A percentile compares a stretch with the other conserved stretches of the same genome.
phyloP scores from a whole-genome alignment of 2,113 vertebrate species.

The Thinocorus orbignyianus region DNA sequence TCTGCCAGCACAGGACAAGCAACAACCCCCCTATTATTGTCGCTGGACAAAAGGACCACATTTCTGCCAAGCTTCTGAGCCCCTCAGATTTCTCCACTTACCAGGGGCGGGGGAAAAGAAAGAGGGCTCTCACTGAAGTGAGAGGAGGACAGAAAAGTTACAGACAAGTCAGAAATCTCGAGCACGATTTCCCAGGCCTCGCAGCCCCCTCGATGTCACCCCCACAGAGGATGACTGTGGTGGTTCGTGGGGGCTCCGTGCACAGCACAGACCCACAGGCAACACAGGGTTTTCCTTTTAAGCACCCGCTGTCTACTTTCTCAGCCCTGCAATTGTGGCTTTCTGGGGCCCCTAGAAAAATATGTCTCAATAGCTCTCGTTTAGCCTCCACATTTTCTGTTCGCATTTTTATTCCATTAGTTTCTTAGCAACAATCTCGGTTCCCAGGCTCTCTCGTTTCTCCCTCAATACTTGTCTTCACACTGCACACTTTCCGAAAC shows the following conservation, averaged over 20 bases:
- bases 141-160: neutral
- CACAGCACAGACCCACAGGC: neutral
- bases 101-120: neutral
- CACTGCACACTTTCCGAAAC: neutral
- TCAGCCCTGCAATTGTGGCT: neutral
- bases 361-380: neutral
- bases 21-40: too few relatives aligned
- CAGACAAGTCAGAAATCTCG: neutral
- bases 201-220: neutral
- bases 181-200: neutral
- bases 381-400: neutral
- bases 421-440: conserved; percentile 30
- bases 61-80: neutral
- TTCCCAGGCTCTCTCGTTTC: conserved; percentile 26
- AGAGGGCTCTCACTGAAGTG: neutral
- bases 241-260: neutral
- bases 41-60: rapidly evolving
- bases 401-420: neutral
- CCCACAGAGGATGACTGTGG: neutral
- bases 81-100: neutral
- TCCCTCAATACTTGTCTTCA: neutral
- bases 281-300: neutral
- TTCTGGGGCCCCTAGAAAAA: conserved; percentile 25
- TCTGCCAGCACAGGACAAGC: neutral
- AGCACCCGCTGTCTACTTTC: neutral